A percentile compares a stretch with the other conserved stretches of the same genome.
Conservation (phyloP, 2,113 vertebrate genomes). For the Leptobrachium ailaonicum region DNA sequence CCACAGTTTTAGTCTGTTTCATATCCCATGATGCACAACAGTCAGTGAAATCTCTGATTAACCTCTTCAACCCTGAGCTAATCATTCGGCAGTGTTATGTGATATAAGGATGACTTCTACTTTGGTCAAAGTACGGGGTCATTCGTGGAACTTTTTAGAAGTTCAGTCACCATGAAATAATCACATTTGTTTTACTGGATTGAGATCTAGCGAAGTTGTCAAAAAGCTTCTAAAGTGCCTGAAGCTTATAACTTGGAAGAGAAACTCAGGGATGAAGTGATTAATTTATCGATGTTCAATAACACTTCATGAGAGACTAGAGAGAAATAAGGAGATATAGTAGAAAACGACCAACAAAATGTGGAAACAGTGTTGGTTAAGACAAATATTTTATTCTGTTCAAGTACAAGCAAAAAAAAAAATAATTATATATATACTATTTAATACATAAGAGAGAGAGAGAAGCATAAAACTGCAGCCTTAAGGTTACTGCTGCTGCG, state of each 20-base stretch:
- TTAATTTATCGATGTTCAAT: conserved; percentile 46
- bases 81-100: conserved; percentile 31
- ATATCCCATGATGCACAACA: conserved; percentile 46
- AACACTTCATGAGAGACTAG: conserved; percentile 44
- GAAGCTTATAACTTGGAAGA: conserved; percentile 27
- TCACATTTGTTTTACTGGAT: conserved; percentile 25
- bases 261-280: conserved; percentile 49
- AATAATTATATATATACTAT: conserved; percentile 43
- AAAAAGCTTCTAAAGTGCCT: conserved; percentile 43
- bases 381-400: conserved; percentile 55
- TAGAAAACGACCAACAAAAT: conserved; percentile 59
- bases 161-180: conserved; percentile 36
- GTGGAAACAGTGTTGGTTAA: conserved; percentile 38
- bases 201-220: conserved; percentile 24
- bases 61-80: conserved; percentile 49
- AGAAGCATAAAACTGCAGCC: conserved; percentile 84
- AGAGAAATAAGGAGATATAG: conserved; percentile 41
- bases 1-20: conserved; percentile 39
- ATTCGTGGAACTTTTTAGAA: conserved; percentile 35
- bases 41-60: conserved; percentile 43
- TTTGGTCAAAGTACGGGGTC: conserved; percentile 13
- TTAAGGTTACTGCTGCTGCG: conserved; percentile 82
- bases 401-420: conserved; percentile 75
- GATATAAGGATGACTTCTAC: conserved; percentile 30
- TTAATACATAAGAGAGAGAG: conserved; percentile 71